A percentile compares a stretch with the other conserved stretches of the same genome.
Evolutionary conservation across 2,888 invertebrate species (phyloP).

Genomic region (Petrolisthes manimaculis): DNA sequence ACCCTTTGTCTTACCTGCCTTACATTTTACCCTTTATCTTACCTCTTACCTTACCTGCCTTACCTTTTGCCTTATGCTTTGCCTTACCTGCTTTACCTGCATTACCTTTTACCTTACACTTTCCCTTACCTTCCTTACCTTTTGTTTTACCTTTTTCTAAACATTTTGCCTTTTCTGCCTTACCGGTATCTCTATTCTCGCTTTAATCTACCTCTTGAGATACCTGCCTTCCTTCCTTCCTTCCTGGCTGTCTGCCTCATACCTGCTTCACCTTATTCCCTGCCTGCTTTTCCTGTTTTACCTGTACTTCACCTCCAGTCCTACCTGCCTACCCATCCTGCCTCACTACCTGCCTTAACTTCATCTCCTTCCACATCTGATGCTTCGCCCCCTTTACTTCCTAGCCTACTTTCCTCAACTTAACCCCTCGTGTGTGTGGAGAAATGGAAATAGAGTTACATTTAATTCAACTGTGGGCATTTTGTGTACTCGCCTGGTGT

Average conservation of each 20-base stretch:
- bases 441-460: too few species aligned
- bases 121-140: neutral
- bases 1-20: neutral
- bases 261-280: neutral
- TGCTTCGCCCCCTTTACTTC: neutral
- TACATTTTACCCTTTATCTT: neutral
- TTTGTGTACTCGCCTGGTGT: too few species aligned
- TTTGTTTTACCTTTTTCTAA: neutral
- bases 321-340: neutral
- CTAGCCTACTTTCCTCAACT: neutral
- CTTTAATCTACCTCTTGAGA: neutral
- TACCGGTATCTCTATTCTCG: neutral
- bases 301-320: neutral
- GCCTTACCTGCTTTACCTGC: neutral
- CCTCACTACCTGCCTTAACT: neutral
- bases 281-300: neutral
- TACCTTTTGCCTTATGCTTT: neutral
- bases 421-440: too few species aligned
- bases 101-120: neutral
- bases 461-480: too few species aligned
- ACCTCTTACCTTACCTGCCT: neutral
- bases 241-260: neutral
- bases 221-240: neutral
- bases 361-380: neutral
- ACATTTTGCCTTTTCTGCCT: neutral